Evolutionary conservation across 2,113 vertebrate species (phyloP), one percentile per base, ranked within the genome.

Genomic region (Aphyosemion australe): DNA sequence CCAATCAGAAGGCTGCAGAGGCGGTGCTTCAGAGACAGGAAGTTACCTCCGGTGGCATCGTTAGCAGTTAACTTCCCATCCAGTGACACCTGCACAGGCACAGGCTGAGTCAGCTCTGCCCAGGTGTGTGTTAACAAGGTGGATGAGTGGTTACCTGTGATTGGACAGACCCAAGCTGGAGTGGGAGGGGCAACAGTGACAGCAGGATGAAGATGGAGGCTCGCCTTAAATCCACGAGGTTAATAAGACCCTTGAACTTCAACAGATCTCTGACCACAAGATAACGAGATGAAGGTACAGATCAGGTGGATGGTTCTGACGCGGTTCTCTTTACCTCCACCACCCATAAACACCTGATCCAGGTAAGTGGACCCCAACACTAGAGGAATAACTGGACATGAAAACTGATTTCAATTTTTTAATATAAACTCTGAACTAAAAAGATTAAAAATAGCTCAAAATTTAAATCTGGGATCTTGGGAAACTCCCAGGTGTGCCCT

Each of bases 1-100:
- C 95, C 96, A 85, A 96, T 95, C 65, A 98, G 88, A 78, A 97
- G 89, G 82, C 94, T 95, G 88, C 95, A 90, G 86, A 98, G 93
- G 69, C 95, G 93, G 87, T 95, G 86, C 83, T 95, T 97, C 89
- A 97, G 88, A 45, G 68, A 78, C 31, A 60, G 18, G 39, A 80
- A 62, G 49, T n/a, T 66, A 26, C 52, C 41, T 31, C 59, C 39
- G 63, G 93, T 94, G 84, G 94, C 89, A 49, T 95, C 92, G 46
- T 95, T 92, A 69, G 61, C 34, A 8, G 21, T 46, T 14, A 61
- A 41, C 53, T 34, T 21, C 34, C 34, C 48, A 1, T 69, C 41
- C n/a, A 47, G 1, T 8, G 49, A 66, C n/a, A 72, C 45, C 83
- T 83, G 65, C 62, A 53, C 12, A 58, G 34, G 7, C 19, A 54